Evolutionary conservation across 2,113 vertebrate species (phyloP), one percentile per base, ranked within the genome.

Genomic region (Lutjanus erythropterus): DNA sequence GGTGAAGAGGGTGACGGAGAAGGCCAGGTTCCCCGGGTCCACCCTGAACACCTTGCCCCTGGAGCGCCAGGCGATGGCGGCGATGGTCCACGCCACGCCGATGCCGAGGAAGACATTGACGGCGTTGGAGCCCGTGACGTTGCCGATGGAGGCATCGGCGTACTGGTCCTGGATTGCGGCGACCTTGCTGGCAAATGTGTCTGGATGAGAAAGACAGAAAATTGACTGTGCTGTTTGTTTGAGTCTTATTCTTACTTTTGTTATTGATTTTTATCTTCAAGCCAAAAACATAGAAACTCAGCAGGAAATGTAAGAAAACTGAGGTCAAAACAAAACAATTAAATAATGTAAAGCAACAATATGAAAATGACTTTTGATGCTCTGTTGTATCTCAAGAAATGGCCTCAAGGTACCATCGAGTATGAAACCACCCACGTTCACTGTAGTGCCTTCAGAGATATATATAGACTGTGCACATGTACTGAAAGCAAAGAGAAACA

Each of bases 91-190:
- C 0, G 96, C 96, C 77, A 96, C 93, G 5, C 96, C 96, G 6
- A 96, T 95, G 59, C 96, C 96, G 71, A 96, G 89, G 89, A 96
- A 96, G 14, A 96, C 95, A 73, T 96, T 96, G 61, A 96, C 96
- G 0, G 95, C 96, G 6, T 96, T 96, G 82, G 95, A 96, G 73
- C 96, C 96, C 0, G 95, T 96, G 73, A 96, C 95, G 19, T 96
- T 96, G 55, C 95, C 95, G 44, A 96, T 96, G 69, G 96, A 96
- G 29, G 96, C 96, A 19, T 96, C 96, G 0, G 96, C 96, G 31
- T 96, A 95, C 83, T 96, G 96, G 89, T 96, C 96, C 93, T 96
- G 96, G 88, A 96, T 95, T 71, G 96, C 96, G 0, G 96, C 95
- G 0, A 96, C 96, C 39, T 96, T 96, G 83, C 95, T 96, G 81